phyloP scores from a whole-genome alignment of 2,797 vertebrate genomes.

The Nyctalus aviator region DNA sequence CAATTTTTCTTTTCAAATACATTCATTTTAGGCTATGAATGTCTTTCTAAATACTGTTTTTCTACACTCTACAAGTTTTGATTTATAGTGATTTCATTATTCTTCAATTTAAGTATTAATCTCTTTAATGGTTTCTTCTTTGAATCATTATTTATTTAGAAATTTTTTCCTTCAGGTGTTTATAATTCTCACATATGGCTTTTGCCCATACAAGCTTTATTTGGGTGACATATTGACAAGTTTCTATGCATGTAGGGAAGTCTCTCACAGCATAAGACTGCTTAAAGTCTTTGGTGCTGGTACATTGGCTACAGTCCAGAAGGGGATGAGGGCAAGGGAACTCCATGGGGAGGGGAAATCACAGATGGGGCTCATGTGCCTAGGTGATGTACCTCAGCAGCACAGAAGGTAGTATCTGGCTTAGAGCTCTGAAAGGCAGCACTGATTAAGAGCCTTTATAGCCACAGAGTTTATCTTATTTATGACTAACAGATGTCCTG shows the following conservation, averaged over 20 bases:
- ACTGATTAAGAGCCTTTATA: neutral
- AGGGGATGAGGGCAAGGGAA: neutral
- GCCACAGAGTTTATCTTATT: constrained; percentile 58
- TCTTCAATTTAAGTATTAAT: constrained; percentile 3
- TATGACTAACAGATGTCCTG: constrained; percentile 53
- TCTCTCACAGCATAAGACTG: neutral
- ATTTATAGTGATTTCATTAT: constrained; percentile 28
- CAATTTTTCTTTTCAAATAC: constrained; percentile 13
- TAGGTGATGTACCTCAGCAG: constrained; percentile 7
- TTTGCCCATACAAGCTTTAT: neutral
- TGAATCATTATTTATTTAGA: constrained; percentile 7
- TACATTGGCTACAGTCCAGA: neutral
- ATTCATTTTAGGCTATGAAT: constrained; percentile 11
- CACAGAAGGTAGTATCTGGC: neutral
- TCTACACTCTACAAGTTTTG: neutral
- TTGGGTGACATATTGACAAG: neutral
- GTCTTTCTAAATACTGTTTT: neutral
- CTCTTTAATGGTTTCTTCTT: neutral
- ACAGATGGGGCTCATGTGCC: neutral
- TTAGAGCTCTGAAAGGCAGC: constrained; percentile 14
- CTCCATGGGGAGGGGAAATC: neutral
- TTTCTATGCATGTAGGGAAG: neutral
- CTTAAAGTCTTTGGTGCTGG: neutral
- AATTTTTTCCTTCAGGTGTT: neutral
- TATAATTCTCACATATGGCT: constrained; percentile 23